Evolutionary conservation across 1,140 invertebrate species (phyloP).

Genomic region (Melanaphis sacchari): DNA sequence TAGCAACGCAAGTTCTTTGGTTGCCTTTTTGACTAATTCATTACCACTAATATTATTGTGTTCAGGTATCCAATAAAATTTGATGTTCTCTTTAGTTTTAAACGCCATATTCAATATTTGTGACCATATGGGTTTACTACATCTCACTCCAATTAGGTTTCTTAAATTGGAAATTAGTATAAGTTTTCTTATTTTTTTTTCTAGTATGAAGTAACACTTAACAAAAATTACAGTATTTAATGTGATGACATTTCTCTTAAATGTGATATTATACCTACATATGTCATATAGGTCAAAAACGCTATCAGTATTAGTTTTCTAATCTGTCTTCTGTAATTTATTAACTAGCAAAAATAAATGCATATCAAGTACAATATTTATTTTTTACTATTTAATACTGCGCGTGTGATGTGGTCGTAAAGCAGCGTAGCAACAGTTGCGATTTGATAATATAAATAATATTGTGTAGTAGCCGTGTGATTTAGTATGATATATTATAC

Average conservation of each 20-base stretch:
- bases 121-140: no score
- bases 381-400: not conserved
- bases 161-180: no score
- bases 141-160: no score
- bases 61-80: no score
- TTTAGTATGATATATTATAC: not conserved
- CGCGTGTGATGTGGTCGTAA: conserved; percentile 26
- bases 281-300: not conserved
- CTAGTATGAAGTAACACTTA: not conserved
- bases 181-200: not conserved
- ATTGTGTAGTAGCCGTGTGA: not conserved
- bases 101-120: no score
- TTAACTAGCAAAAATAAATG: not conserved
- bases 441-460: not conserved
- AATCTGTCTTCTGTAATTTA: not conserved
- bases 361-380: not conserved
- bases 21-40: no score
- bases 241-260: not conserved
- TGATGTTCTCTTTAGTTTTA: no score
- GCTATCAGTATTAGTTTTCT: conserved; percentile 2
- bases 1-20: no score
- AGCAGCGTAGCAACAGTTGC: conserved; percentile 15
- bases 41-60: no score
- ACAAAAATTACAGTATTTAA: not conserved
- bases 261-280: not conserved